Evolutionary conservation across 2,797 vertebrate genomes (phyloP).

Genomic region (Helicolenus hilgendorfi): DNA sequence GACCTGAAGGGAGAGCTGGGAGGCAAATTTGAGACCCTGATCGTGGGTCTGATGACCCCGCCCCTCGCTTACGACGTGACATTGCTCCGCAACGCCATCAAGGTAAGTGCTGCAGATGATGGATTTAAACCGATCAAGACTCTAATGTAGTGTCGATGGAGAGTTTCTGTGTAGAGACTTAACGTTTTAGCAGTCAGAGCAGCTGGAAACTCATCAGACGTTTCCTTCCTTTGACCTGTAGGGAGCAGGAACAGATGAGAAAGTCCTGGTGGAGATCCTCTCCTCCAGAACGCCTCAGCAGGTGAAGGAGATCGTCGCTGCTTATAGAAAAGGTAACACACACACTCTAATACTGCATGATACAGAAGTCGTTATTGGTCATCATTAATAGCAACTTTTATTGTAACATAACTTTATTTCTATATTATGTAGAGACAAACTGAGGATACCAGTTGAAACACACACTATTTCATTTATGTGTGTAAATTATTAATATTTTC

Average conservation of each 20-base stretch:
- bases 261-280: constrained; percentile 95
- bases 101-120: constrained; percentile 86
- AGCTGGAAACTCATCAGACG: not conserved
- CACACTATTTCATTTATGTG: not conserved
- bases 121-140: not conserved
- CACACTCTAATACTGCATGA: too few relatives aligned
- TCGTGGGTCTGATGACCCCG: constrained; percentile 94
- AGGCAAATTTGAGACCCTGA: constrained; percentile 94
- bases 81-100: constrained; percentile 93
- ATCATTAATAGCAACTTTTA: not conserved
- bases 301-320: constrained; percentile 91
- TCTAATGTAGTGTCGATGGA: not conserved
- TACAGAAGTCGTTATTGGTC: not conserved
- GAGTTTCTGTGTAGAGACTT: not conserved
- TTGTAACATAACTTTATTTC: too few relatives aligned
- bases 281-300: constrained; percentile 94
- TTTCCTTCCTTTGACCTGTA: constrained; percentile 65
- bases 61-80: constrained; percentile 91
- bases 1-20: constrained; percentile 95
- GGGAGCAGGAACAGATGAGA: constrained; percentile 97
- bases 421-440: too few relatives aligned
- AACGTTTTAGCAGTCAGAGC: not conserved
- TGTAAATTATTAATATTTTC: too few relatives aligned
- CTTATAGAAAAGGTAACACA: constrained; percentile 92
- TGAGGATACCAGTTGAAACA: not conserved